phyloP scores from a whole-genome alignment of 2,888 invertebrate species.

The Ypsolopha scabrella region DNA sequence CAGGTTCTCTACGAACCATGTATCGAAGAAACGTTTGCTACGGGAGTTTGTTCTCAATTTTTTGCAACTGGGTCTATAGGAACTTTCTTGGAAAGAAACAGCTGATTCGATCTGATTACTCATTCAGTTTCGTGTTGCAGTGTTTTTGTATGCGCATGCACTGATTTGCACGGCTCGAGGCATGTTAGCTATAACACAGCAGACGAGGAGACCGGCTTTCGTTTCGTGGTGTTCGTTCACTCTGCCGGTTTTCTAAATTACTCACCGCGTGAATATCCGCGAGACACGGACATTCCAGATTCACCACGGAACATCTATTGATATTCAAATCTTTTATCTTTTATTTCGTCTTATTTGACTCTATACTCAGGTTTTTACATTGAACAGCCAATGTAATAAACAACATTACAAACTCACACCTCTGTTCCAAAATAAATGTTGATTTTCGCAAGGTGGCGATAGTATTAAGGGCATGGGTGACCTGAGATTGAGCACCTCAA shows the following conservation, averaged over 20 bases:
- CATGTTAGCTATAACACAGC: slow-evolving; percentile 18
- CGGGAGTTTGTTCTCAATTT: too few species aligned
- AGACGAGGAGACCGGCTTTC: slow-evolving; percentile 23
- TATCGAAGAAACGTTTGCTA: too few species aligned
- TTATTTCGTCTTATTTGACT: neutral
- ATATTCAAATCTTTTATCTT: neutral
- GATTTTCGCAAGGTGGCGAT: neutral
- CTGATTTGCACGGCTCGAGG: slow-evolving; percentile 21
- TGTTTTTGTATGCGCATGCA: slow-evolving; percentile 22
- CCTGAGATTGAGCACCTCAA: too few species aligned
- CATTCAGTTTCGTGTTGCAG: slow-evolving; percentile 30
- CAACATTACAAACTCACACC: too few species aligned
- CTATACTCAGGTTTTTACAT: neutral
- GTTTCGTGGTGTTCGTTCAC: slow-evolving; percentile 34
- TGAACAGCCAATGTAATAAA: too few species aligned
- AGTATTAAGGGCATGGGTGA: too few species aligned
- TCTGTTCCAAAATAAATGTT: neutral
- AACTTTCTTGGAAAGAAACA: slow-evolving; percentile 24
- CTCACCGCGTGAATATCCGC: slow-evolving; percentile 34
- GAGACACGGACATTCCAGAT: neutral
- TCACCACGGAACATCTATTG: neutral
- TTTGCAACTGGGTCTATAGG: too few species aligned
- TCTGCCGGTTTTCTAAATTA: slow-evolving; percentile 45
- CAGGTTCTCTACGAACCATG: too few species aligned
- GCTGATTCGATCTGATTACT: slow-evolving; percentile 38